These are phyloP conservation scores for Trichogramma evanescens DNA, from an alignment of 2,888 invertebrate genomes.

Conservation along the genomic window DNA sequence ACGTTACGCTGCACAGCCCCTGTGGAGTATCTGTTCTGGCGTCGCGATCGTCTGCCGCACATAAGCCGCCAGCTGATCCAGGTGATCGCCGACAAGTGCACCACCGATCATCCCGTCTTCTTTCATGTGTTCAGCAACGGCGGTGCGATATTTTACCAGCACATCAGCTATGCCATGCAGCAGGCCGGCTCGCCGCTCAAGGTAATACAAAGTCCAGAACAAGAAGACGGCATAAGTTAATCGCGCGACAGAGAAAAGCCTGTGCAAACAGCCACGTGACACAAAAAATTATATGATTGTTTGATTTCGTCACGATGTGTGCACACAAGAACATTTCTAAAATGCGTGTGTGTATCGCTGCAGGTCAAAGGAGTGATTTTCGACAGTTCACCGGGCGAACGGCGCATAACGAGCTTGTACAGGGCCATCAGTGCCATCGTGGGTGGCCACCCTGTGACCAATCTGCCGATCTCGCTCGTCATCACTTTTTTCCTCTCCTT, in stretches of 20 bases:
- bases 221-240: background rate
- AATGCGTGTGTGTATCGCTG: slow-evolving; percentile 18
- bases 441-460: slow-evolving; percentile 53
- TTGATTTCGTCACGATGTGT: background rate
- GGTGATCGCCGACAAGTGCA: slow-evolving; percentile 59
- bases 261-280: background rate
- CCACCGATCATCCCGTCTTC: slow-evolving; percentile 64
- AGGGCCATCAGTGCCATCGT: slow-evolving; percentile 58
- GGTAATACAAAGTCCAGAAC: slow-evolving; percentile 32
- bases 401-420: slow-evolving; percentile 54
- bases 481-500: slow-evolving; percentile 54
- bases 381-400: slow-evolving; percentile 65
- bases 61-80: slow-evolving; percentile 61
- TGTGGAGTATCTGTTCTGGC: slow-evolving; percentile 60
- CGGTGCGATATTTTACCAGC: slow-evolving; percentile 65
- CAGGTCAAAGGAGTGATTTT: slow-evolving; percentile 61
- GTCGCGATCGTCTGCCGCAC: slow-evolving; percentile 54
- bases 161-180: slow-evolving; percentile 58
- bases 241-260: background rate
- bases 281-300: background rate
- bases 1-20: slow-evolving; percentile 67
- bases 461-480: slow-evolving; percentile 53
- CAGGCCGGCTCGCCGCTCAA: slow-evolving; percentile 51
- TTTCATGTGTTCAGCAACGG: slow-evolving; percentile 73
- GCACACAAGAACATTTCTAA: background rate